phyloP scores from a whole-genome alignment of 2,888 invertebrate species.

The Polydrusus tereticollis region DNA sequence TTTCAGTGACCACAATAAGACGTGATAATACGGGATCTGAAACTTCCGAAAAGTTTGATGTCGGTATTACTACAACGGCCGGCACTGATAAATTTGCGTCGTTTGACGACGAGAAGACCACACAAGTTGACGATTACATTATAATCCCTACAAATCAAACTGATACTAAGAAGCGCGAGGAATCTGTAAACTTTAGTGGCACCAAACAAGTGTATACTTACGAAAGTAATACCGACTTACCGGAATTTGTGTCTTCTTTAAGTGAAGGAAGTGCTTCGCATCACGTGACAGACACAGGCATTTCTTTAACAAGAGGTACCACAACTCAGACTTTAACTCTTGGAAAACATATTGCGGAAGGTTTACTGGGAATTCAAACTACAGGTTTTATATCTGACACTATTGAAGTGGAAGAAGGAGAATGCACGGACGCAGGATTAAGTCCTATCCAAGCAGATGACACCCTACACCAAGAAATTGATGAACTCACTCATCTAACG shows the following conservation, averaged over 20 bases:
- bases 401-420: slow-evolving; percentile 67
- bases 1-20: slow-evolving; percentile 67
- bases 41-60: slow-evolving; percentile 68
- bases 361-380: slow-evolving; percentile 64
- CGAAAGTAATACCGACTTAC: slow-evolving; percentile 60
- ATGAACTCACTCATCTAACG: slow-evolving; percentile 65
- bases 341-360: slow-evolving; percentile 62
- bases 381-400: slow-evolving; percentile 68
- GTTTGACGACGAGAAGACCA: slow-evolving; percentile 54
- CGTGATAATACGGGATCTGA: slow-evolving; percentile 66
- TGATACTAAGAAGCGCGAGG: slow-evolving; percentile 66
- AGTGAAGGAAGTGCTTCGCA: slow-evolving; percentile 70
- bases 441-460: slow-evolving; percentile 72
- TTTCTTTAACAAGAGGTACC: slow-evolving; percentile 69
- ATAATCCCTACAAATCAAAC: slow-evolving; percentile 62
- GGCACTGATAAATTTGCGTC: slow-evolving; percentile 62
- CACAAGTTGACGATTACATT: slow-evolving; percentile 59
- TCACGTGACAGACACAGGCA: slow-evolving; percentile 71
- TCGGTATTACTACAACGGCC: slow-evolving; percentile 66
- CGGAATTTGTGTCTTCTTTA: slow-evolving; percentile 63
- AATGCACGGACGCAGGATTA: slow-evolving; percentile 71
- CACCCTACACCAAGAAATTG: slow-evolving; percentile 61
- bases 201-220: slow-evolving; percentile 70
- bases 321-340: slow-evolving; percentile 67
- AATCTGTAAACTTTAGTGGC: slow-evolving; percentile 69